Conservation (phyloP, 2,888 invertebrate genomes). For the Parasteatoda lunata region DNA sequence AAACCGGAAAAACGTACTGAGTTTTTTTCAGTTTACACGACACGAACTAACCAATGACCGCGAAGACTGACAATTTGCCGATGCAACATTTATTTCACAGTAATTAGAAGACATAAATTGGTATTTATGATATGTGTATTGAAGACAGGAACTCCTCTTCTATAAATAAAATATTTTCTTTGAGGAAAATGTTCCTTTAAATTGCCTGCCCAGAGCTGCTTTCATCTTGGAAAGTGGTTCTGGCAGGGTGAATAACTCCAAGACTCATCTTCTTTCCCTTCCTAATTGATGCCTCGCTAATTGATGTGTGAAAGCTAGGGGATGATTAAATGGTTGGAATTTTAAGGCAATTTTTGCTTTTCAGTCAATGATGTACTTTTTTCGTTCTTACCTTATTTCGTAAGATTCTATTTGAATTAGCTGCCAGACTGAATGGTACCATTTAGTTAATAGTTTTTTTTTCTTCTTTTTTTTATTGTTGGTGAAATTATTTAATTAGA, state of each 20-base stretch:
- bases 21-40: too few species aligned
- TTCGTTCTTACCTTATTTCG: too few species aligned
- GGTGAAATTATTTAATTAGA: too few species aligned
- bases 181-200: neutral
- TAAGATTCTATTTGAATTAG: too few species aligned
- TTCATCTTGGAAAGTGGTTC: neutral
- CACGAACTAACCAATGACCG: too few species aligned
- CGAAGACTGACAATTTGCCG: too few species aligned
- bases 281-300: neutral
- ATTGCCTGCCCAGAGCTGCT: neutral
- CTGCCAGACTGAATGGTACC: too few species aligned
- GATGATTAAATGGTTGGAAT: neutral
- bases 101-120: neutral
- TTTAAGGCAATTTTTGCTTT: neutral
- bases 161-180: neutral
- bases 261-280: neutral
- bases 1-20: too few species aligned
- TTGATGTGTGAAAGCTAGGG: neutral
- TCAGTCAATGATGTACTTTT: neutral
- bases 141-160: slow-evolving; percentile 2
- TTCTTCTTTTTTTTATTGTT: too few species aligned
- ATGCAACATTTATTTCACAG: neutral
- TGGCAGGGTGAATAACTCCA: neutral
- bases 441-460: too few species aligned
- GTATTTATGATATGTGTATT: slow-evolving; percentile 1